These are phyloP conservation scores for Iphiclides podalirius DNA, from an alignment of 2,888 invertebrate species.

Conservation along the genomic window DNA sequence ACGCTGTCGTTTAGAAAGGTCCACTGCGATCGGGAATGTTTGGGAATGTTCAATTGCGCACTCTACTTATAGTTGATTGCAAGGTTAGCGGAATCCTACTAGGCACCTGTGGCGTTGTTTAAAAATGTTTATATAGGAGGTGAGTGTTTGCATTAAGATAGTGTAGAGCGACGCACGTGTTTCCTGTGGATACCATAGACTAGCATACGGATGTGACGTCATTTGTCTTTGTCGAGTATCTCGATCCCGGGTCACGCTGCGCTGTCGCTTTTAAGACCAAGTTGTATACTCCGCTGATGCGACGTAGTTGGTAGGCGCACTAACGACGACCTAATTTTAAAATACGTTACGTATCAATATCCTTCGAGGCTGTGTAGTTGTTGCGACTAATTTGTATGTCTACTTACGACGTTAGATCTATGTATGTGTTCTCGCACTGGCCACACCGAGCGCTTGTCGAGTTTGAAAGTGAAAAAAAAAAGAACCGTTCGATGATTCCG, in stretches of 20 bases:
- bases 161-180: slow-evolving; percentile 37
- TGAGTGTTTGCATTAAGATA: slow-evolving; percentile 58
- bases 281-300: slow-evolving; percentile 41
- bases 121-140: slow-evolving; percentile 55
- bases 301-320: slow-evolving; percentile 48
- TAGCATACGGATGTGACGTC: too few relatives aligned
- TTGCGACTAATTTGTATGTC: slow-evolving; percentile 37
- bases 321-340: slow-evolving; percentile 44
- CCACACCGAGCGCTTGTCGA: slow-evolving; percentile 36
- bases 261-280: slow-evolving; percentile 46
- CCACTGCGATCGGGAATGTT: too few relatives aligned
- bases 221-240: too few relatives aligned
- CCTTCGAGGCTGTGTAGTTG: slow-evolving; percentile 42
- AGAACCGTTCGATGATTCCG: neutral
- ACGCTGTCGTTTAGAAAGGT: too few relatives aligned
- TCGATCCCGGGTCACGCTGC: slow-evolving; percentile 22
- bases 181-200: too few relatives aligned
- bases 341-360: slow-evolving; percentile 37
- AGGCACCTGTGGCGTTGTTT: slow-evolving; percentile 43
- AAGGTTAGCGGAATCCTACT: slow-evolving; percentile 46
- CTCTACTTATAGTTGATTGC: slow-evolving; percentile 50
- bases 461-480: slow-evolving; percentile 3
- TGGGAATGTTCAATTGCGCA: slow-evolving; percentile 50
- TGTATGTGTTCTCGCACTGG: slow-evolving; percentile 33
- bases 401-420: slow-evolving; percentile 21